phyloP scores from a whole-genome alignment of 1,140 invertebrate species.

The Ceratina calcarata region DNA sequence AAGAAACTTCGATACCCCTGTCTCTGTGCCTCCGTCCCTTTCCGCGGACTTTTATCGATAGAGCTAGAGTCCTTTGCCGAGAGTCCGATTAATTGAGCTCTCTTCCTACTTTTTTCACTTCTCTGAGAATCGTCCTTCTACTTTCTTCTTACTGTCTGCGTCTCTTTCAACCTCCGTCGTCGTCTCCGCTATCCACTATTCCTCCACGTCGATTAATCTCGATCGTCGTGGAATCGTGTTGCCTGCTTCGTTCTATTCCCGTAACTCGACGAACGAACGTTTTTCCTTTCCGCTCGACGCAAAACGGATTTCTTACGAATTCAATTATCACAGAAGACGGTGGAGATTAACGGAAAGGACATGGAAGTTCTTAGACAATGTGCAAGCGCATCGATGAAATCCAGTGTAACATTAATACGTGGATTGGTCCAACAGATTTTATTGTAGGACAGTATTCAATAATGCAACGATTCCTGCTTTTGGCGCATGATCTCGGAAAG shows the following conservation, averaged over 20 bases:
- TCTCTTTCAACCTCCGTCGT: slow-evolving; percentile 44
- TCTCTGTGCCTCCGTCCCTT: slow-evolving; percentile 40
- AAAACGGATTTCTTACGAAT: slow-evolving; percentile 32
- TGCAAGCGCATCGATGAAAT: neutral
- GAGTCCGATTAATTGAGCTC: slow-evolving; percentile 64
- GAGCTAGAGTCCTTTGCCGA: slow-evolving; percentile 54
- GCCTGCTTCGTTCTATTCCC: slow-evolving; percentile 24
- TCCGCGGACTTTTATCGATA: slow-evolving; percentile 74
- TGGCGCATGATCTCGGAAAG: too few relatives aligned
- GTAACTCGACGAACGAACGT: slow-evolving; percentile 27
- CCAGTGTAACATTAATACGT: neutral
- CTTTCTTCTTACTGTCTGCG: slow-evolving; percentile 37
- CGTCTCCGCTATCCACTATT: neutral
- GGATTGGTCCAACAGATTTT: too few relatives aligned
- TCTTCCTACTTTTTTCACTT: slow-evolving; percentile 54
- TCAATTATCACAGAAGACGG: slow-evolving; percentile 28
- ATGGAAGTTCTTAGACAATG: neutral
- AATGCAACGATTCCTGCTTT: neutral
- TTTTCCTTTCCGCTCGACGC: slow-evolving; percentile 37
- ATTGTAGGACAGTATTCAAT: too few relatives aligned
- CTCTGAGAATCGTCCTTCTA: slow-evolving; percentile 35
- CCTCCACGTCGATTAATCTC: slow-evolving; percentile 56
- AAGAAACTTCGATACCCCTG: slow-evolving; percentile 53
- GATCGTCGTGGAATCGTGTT: slow-evolving; percentile 55
- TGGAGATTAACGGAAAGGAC: slow-evolving; percentile 27